Evolutionary conservation across 2,888 invertebrate species (phyloP), one percentile per base, ranked within the genome.

Genomic region (Drosophila robusta): DNA sequence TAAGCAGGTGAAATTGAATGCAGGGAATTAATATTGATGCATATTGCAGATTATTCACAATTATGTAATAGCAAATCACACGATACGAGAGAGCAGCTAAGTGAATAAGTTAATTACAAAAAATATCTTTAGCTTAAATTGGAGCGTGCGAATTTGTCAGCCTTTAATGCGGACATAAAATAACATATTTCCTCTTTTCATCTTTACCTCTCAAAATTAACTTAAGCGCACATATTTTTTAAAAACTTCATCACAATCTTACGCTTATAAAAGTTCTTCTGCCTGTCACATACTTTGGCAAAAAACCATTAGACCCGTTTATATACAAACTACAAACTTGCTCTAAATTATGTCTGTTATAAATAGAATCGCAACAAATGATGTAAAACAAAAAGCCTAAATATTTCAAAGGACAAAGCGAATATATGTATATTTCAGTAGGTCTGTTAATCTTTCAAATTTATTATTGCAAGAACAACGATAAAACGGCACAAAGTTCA

Each of bases 1-100:
- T 73, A 78, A 70, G 63, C 67, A 80, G 78, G 58, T 75, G 46
- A 51, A 66, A 47, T 47, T 66, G 64, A 61, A 61, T 54, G 60
- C 49, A 57, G 16, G 47, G 32, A 50, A 76, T 64, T 67, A 67
- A 75, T 66, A 74, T 61, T 61, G 42, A 58, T 60, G 58, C 54
- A 55, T 36, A 47, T 55, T 41, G 42, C 44, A 55, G 24, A 63
- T 58, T 51, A 63, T 45, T 47, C 42, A 36, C 58, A 75, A 52
- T 45, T 36, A 75, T 36, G 16, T 39, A 41, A 36, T 39, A 42
- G 22, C 54, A 55, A 46, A 50, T 69, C 54, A 24, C 12, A 34
- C 34, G 34, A 12, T 12, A 12, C 34, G 4, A 12, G 11, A 12
- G 8, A 4, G 4, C 1, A 5, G 8, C 1, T 12, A 12, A 12